Percentiles rank a stretch among this genome's conserved stretches.
These are phyloP conservation scores for Papio anubis DNA, from an alignment of 2,113 vertebrate genomes.

Conservation along the genomic window DNA sequence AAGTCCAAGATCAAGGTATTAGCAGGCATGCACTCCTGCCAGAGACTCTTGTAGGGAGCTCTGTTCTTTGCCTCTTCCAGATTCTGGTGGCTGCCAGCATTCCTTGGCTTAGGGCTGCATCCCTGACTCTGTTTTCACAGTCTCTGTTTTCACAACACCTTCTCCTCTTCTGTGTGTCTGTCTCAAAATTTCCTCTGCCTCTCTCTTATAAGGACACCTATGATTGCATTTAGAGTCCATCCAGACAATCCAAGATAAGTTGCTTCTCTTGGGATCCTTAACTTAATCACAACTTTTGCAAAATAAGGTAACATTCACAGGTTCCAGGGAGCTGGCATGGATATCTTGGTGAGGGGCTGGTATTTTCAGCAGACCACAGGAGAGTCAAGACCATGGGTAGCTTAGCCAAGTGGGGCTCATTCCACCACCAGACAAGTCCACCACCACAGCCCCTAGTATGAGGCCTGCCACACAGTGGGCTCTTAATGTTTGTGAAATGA, in stretches of 20 bases:
- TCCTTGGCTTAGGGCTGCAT: neutral
- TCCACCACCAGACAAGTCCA: neutral
- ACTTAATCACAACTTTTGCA: neutral
- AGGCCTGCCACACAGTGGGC: neutral
- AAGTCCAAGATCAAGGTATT: neutral
- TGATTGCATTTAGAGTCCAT: neutral
- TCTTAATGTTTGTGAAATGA: neutral
- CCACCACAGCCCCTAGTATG: neutral
- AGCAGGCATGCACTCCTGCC: neutral
- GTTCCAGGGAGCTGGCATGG: neutral
- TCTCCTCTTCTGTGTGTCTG: neutral
- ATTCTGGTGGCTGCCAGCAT: neutral
- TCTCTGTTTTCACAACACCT: neutral
- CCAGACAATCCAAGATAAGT: neutral
- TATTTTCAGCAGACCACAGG: neutral
- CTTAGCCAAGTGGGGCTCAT: neutral
- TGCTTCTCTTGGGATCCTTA: neutral
- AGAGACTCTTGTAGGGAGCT: neutral
- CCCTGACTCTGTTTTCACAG: too few relatives aligned
- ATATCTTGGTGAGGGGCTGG: neutral
- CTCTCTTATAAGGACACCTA: neutral
- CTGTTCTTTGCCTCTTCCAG: neutral
- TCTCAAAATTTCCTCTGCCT: neutral
- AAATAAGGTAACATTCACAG: neutral
- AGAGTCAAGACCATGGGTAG: neutral